Conservation (phyloP, 2,797 vertebrate genomes). For the Microtus agrestis region DNA sequence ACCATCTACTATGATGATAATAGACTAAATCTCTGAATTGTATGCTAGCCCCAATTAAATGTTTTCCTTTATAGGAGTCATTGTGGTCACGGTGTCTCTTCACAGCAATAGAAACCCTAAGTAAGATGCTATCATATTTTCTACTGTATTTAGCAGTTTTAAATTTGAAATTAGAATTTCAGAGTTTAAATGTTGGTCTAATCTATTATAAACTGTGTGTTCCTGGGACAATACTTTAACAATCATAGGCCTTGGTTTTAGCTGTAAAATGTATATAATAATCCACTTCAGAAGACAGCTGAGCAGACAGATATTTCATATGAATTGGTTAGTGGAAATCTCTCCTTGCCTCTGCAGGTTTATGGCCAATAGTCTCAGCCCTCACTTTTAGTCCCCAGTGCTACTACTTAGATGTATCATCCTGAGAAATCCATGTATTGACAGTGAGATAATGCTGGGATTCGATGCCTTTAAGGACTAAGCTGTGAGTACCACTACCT, state of each 20-base stretch:
- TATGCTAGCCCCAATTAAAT: not conserved
- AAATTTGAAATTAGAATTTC: not conserved
- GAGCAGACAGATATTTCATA: not conserved
- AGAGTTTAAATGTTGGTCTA: not conserved
- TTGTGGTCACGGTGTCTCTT: not conserved
- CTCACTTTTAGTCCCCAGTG: not conserved
- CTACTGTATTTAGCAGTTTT: not conserved
- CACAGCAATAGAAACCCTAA: not conserved
- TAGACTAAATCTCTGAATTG: not conserved
- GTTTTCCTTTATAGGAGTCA: not conserved
- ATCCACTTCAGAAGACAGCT: not conserved
- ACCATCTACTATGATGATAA: not conserved
- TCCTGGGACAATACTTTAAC: not conserved
- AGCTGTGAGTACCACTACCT: not conserved
- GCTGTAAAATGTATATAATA: not conserved
- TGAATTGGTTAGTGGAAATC: not conserved
- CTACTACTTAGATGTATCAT: not conserved
- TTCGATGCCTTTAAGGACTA: not conserved
- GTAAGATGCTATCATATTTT: not conserved
- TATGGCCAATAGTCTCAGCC: not conserved
- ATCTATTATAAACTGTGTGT: not conserved
- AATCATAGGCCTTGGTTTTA: slow-evolving; percentile 15
- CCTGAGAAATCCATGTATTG: not conserved
- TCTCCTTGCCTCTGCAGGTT: not conserved
- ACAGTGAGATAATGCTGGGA: not conserved